These are phyloP conservation scores for Drosophila gaucha DNA, from an alignment of 2,888 invertebrate genomes.

Conservation along the genomic window DNA sequence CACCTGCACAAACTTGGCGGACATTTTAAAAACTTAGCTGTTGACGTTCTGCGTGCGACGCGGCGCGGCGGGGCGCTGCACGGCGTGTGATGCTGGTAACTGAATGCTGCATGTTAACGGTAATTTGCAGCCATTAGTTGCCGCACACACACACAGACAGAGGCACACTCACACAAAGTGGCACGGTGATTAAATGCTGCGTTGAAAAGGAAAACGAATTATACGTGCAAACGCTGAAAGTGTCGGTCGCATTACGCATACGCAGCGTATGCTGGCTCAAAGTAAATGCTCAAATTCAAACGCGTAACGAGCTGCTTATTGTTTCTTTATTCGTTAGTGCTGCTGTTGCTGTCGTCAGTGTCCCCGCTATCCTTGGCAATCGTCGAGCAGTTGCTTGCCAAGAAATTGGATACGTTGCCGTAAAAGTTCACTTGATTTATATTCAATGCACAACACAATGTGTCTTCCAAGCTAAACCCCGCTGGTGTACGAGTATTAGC, in stretches of 20 bases:
- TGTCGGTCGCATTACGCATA: slow-evolving; percentile 63
- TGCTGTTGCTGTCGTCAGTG: slow-evolving; percentile 13
- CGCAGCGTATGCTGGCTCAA: slow-evolving; percentile 53
- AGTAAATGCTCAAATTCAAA: slow-evolving; percentile 53
- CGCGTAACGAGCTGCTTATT: slow-evolving; percentile 58
- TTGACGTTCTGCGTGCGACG: slow-evolving; percentile 31
- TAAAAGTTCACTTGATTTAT: slow-evolving; percentile 65
- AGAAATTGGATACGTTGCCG: slow-evolving; percentile 61
- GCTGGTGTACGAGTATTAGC: slow-evolving; percentile 53
- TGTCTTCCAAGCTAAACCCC: slow-evolving; percentile 48
- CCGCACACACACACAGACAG: slow-evolving; percentile 30
- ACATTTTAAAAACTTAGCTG: slow-evolving; percentile 42
- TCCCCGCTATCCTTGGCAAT: slow-evolving; percentile 49
- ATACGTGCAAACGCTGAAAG: slow-evolving; percentile 23
- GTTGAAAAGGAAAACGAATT: slow-evolving; percentile 46
- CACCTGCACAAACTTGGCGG: slow-evolving; percentile 46
- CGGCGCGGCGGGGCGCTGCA: too few species aligned
- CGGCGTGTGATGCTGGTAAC: too few species aligned
- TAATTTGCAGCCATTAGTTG: slow-evolving; percentile 79
- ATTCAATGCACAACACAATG: slow-evolving; percentile 65
- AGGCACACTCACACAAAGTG: slow-evolving; percentile 26
- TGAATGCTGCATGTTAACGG: slow-evolving; percentile 64
- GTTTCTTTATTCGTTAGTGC: slow-evolving; percentile 25
- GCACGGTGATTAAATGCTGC: slow-evolving; percentile 62
- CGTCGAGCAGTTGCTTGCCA: slow-evolving; percentile 47